Evolutionary conservation across 92 coral and sea anemone species (phyloP), one percentile per base, ranked within the genome.

Genomic region (Isaurus tuberculatus): DNA sequence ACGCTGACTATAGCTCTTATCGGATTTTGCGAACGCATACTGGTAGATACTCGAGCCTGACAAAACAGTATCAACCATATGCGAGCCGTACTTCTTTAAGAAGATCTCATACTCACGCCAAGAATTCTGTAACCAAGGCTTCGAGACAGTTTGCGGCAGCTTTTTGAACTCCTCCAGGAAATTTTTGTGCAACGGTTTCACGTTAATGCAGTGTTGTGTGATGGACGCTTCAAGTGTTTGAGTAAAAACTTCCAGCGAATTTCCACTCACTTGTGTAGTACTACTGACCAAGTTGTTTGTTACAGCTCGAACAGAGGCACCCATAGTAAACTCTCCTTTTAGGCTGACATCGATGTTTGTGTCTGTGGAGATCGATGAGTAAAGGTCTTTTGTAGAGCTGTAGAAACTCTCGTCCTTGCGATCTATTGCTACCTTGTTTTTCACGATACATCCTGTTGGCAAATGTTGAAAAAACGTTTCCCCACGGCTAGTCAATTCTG

Each of bases 41-140:
- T 88, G 91, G 90, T 88, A 72, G 30, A 91, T 80, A 36, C 94
- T 91, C 27, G 94, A 46, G 2, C 94, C 94, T 13, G 81, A 73
- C 0, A 67, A 25, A 8, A 88, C 91, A 1, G 70, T 74, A 1
- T 72, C 68, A 17, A 91, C 91, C 29, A 91, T 84, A 32, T 91
- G 94, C 2, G 94, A 87, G 22, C 94, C 93, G 53, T 90, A 75
- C 37, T 80, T 87, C 42, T 84, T 49, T 15, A 90, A 69, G 34
- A 90, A 87, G 1, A 70, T 65, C 70, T 74, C 72, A 84, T 89
- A 89, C 25, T 63, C 49, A 1, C 31, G 27, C 92, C 92, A 89
- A 0, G 93, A 88, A 13, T 33, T 48, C n/a, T 33, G 6, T 2
- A 65, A 16, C 85, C 86, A 73, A 1, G 92, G 92, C 1, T 43